These are phyloP conservation scores for Nasonia longicornis DNA, from an alignment of 1,140 invertebrate species.

Conservation along the genomic window DNA sequence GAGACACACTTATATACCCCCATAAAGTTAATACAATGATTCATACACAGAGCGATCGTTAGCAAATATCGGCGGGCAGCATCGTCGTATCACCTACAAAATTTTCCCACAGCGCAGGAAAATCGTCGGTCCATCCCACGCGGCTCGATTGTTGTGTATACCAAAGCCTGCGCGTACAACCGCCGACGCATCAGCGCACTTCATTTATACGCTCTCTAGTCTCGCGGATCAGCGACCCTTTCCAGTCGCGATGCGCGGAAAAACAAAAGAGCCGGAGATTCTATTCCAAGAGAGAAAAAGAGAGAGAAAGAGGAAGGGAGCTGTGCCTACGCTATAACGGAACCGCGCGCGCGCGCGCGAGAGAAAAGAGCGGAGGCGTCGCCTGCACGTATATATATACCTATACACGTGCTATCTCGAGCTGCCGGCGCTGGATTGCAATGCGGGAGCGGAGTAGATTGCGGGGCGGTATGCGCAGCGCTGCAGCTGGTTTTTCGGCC, in stretches of 20 bases:
- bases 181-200: constrained; percentile 35
- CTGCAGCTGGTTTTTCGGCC: not conserved
- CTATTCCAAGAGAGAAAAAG: constrained; percentile 33
- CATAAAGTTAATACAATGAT: constrained; percentile 1
- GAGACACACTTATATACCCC: no score
- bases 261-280: constrained; percentile 32
- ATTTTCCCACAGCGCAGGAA: constrained; percentile 26
- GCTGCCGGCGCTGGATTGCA: not conserved
- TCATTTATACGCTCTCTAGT: constrained; percentile 15
- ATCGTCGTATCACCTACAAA: not conserved
- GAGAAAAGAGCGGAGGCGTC: constrained; percentile 31
- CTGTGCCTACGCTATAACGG: constrained; percentile 31
- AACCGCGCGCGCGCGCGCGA: not conserved
- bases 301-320: constrained; percentile 1
- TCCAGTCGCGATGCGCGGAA: constrained; percentile 8
- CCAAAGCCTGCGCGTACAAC: not conserved
- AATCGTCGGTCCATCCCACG: constrained; percentile 7
- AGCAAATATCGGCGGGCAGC: not conserved
- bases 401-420: not conserved
- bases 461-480: not conserved
- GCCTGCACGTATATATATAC: not conserved
- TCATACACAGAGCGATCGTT: not conserved
- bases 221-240: constrained; percentile 31
- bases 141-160: constrained; percentile 21
- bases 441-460: not conserved